Base-by-base conservation (phyloP, 2,888 invertebrate species). In the Ptilodon capucinus region DNA sequence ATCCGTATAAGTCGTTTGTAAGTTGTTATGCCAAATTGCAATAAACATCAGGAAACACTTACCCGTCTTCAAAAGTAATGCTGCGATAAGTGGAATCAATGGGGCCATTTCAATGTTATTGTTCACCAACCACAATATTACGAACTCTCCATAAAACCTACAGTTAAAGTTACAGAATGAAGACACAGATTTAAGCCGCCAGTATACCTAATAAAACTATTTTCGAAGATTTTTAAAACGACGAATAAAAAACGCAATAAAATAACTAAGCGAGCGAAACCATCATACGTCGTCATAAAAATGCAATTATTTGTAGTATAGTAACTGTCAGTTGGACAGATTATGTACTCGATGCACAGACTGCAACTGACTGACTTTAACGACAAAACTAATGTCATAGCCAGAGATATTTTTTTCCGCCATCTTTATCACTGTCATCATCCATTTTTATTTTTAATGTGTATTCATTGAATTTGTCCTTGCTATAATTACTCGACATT, bases 31-130 rank as follows among this genome's bases (percentile, higher is more conserved):
- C 34, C n/a, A 34, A 13, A 13, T 34, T 9, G 6, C 11, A 13
- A 45, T 18, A 9, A 40, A 28, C 39, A 46, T 38, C 48, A 39
- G 9, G 14, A 9, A 36, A 17, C 42, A 49, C 54, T 57, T 61
- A 79, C 80, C 76, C 48, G 64, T 71, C 62, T 76, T 67, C 44
- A 74, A 64, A 48, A 77, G 58, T 61, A 79, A 75, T 70, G 71
- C 70, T 61, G 79, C 72, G 69, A 71, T 75, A 64, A 77, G 70
- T 61, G 76, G 60, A 60, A 76, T 59, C 57, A 73, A 64, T 57
- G 69, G 68, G 58, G 74, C 71, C 85, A 86, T 85, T 59, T 51
- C 65, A 69, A 43, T 4, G 17, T 35, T 17, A 6, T 17, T 35
- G 23, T 23, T 8, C 28, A 28, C 28, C 35, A 35, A 11, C 17